These are phyloP conservation scores for Xiphophorus maculatus DNA, from an alignment of 2,113 vertebrate genomes.

Conservation along the genomic window DNA sequence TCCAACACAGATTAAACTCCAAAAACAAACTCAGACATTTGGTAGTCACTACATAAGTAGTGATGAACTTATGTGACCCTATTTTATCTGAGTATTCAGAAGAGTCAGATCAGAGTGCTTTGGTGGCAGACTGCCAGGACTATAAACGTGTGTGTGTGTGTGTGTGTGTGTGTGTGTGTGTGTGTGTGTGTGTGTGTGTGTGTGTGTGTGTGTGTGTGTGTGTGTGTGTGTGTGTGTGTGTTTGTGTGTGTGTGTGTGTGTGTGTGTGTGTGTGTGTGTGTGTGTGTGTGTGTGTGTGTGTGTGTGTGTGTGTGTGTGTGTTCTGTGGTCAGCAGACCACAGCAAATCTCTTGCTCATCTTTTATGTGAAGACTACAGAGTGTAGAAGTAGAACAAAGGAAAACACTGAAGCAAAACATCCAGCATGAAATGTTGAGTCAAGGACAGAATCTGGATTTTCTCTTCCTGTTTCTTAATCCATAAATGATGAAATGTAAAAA, in stretches of 20 bases:
- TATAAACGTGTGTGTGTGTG: neutral
- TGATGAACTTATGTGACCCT: conserved; percentile 13
- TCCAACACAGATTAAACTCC: conserved; percentile 2
- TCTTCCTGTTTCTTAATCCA: too few species aligned
- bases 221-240: neutral
- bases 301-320: neutral
- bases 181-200: too few species aligned
- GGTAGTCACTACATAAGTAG: neutral
- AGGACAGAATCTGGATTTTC: neutral
- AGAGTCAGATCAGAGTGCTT: conserved; percentile 59
- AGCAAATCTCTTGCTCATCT: neutral
- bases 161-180: neutral
- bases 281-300: neutral
- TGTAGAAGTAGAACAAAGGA: neutral
- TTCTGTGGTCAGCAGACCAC: too few species aligned
- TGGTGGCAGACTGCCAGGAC: conserved; percentile 54
- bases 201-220: neutral
- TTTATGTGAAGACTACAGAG: neutral
- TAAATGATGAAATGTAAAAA: too few species aligned
- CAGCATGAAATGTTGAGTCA: neutral
- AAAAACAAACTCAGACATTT: neutral
- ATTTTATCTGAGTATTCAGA: conserved; percentile 18
- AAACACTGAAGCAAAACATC: neutral
- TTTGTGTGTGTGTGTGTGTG: neutral
- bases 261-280: neutral